Percentiles rank a stretch among this genome's conserved stretches.
Conservation (phyloP, 2,888 invertebrate genomes). For the Flexamia atlantica region DNA sequence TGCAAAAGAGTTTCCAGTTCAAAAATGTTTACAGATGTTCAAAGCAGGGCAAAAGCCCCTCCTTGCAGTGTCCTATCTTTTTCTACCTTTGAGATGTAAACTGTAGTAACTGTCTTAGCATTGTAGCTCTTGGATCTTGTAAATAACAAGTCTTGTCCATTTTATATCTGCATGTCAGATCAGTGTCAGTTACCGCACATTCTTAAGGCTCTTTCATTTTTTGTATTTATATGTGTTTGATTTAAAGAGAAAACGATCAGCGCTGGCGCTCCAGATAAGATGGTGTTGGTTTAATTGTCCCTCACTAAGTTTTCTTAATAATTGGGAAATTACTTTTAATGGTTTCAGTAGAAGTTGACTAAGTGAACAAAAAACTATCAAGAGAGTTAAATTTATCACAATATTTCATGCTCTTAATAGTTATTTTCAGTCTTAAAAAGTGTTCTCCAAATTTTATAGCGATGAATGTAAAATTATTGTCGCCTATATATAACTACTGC, state of each 20-base stretch:
- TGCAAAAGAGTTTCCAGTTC: neutral
- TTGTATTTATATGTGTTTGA: neutral
- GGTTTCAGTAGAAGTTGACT: too few species aligned
- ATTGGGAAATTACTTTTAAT: too few species aligned
- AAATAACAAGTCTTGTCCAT: constrained; percentile 53
- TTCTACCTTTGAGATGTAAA: constrained; percentile 47
- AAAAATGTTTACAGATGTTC: neutral
- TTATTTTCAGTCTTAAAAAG: too few species aligned
- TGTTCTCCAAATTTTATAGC: too few species aligned
- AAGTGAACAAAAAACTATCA: too few species aligned
- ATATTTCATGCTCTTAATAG: too few species aligned
- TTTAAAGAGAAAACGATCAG: constrained; percentile 11
- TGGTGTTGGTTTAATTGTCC: neutral
- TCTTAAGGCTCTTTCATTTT: constrained; percentile 10
- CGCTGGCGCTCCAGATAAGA: constrained; percentile 36
- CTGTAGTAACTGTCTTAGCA: constrained; percentile 41
- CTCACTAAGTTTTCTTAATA: too few species aligned
- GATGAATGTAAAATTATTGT: too few species aligned
- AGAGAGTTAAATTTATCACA: too few species aligned
- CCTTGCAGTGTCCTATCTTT: constrained; percentile 8
- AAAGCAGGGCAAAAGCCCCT: constrained; percentile 6
- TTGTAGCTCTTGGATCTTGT: constrained; percentile 43
- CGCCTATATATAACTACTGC: too few species aligned
- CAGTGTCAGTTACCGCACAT: constrained; percentile 55
- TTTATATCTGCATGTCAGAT: constrained; percentile 54